Conservation (phyloP, 2,888 invertebrate species). For the Rhogogaster chlorosoma region DNA sequence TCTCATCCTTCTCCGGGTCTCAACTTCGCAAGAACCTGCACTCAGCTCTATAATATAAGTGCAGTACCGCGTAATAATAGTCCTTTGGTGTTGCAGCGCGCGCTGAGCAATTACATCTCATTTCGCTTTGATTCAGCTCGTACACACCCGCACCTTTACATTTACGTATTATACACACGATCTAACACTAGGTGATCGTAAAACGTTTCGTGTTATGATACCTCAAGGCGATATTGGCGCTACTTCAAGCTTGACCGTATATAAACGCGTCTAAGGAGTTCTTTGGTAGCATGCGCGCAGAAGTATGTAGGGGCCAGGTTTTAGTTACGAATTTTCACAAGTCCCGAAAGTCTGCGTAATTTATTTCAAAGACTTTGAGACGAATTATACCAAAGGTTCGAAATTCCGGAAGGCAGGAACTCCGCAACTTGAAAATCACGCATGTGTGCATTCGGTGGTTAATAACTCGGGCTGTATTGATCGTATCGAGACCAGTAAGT, state of each 20-base stretch:
- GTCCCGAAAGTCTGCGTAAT: not conserved
- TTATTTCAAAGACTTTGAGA: too few species aligned
- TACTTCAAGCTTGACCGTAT: not conserved
- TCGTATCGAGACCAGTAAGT: too few species aligned
- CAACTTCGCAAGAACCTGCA: not conserved
- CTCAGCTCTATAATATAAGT: constrained; percentile 36
- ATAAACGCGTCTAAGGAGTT: not conserved
- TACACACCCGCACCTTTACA: not conserved
- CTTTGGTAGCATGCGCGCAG: not conserved
- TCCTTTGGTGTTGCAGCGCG: constrained; percentile 34
- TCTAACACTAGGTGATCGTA: not conserved
- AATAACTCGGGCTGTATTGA: too few species aligned
- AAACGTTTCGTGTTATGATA: constrained; percentile 22
- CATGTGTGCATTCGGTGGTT: too few species aligned
- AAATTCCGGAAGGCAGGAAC: too few species aligned
- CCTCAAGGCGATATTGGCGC: not conserved
- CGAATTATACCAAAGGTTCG: too few species aligned
- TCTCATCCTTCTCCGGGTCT: not conserved
- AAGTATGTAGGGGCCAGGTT: not conserved
- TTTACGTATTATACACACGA: not conserved
- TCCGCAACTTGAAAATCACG: too few species aligned
- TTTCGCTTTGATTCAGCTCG: constrained; percentile 31
- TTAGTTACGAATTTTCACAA: too few species aligned
- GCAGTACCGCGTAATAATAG: constrained; percentile 38
- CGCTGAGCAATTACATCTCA: constrained; percentile 49